A percentile compares a stretch with the other conserved stretches of the same genome.
phyloP scores from a whole-genome alignment of 2,113 vertebrate genomes.

The human (Homo sapiens) region GRCh38 chr2:64626001-64626500 shows the following conservation, averaged over 20 bases:
- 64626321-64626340: background rate
- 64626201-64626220: background rate
- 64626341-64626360: too few species aligned
- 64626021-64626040: background rate
- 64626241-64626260: background rate
- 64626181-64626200: background rate
- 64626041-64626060: too few species aligned
- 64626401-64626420: background rate
- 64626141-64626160: too few species aligned
- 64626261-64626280: background rate
- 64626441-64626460: fast-evolving
- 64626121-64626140: too few species aligned
- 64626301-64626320: background rate
- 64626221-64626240: background rate
- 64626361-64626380: background rate
- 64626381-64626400: background rate
- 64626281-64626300: background rate
- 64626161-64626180: too few species aligned
- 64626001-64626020: background rate
- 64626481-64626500: background rate
- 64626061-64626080: too few species aligned
- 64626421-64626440: background rate
- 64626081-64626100: too few species aligned
- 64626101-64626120: too few species aligned
- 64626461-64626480: background rate